A percentile compares a stretch with the other conserved stretches of the same genome.
These are phyloP conservation scores for Hipparchia sbordonii DNA, from an alignment of 2,888 invertebrate species.

Conservation along the genomic window DNA sequence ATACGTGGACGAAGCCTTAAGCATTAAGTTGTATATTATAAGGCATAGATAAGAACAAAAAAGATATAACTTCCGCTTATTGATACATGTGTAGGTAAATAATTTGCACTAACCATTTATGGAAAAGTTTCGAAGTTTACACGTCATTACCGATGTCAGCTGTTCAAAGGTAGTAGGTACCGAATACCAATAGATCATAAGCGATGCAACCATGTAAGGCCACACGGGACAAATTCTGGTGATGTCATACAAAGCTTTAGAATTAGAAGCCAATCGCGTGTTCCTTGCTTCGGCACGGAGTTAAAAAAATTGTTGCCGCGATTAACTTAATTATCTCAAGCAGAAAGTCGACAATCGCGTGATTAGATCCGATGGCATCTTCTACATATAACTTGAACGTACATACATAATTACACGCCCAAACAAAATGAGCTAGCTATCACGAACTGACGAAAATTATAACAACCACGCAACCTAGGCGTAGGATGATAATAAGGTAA, in stretches of 20 bases:
- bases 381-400: conserved; percentile 23
- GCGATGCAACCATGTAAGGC: conserved; percentile 75
- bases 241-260: conserved; percentile 70
- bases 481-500: conserved; percentile 69
- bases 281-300: conserved; percentile 43
- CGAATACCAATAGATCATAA: conserved; percentile 58
- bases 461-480: conserved; percentile 67
- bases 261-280: conserved; percentile 52
- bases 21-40: too few relatives aligned
- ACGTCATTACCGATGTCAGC: conserved; percentile 69
- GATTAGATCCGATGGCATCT: conserved; percentile 27
- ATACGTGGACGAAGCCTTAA: too few relatives aligned
- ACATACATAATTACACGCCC: conserved; percentile 62
- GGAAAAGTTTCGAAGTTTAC: conserved; percentile 55
- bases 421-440: conserved; percentile 62
- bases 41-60: neutral
- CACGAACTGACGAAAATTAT: conserved; percentile 70
- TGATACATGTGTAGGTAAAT: conserved; percentile 7
- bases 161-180: conserved; percentile 46
- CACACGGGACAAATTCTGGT: conserved; percentile 66
- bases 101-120: conserved; percentile 51
- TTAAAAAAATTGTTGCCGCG: conserved; percentile 20
- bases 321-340: conserved; percentile 28
- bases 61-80: neutral
- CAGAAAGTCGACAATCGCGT: conserved; percentile 34